These are phyloP conservation scores for Coturnix japonica DNA, from an alignment of 2,113 vertebrate species.

Conservation along the genomic window DNA sequence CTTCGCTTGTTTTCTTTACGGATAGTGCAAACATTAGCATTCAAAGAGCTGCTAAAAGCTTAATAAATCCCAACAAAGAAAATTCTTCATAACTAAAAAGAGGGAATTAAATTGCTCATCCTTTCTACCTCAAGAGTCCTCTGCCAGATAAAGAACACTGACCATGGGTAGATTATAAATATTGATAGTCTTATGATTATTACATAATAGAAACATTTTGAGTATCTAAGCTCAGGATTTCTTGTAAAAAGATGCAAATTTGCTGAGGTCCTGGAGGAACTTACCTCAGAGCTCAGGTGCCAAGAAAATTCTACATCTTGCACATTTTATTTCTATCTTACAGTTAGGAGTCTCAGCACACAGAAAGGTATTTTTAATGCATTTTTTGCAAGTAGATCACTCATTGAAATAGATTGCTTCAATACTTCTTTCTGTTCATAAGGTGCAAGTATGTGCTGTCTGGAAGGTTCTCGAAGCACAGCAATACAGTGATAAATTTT, in stretches of 20 bases:
- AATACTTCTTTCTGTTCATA: neutral
- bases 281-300: neutral
- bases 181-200: neutral
- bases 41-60: neutral
- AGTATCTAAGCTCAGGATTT: neutral
- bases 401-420: neutral
- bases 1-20: neutral
- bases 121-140: neutral
- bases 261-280: neutral
- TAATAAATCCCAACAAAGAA: neutral
- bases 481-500: neutral
- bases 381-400: neutral
- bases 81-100: neutral
- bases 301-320: neutral
- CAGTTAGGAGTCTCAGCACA: neutral
- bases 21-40: neutral
- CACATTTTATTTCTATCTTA: neutral
- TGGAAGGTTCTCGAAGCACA: neutral
- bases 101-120: neutral
- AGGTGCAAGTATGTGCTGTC: neutral
- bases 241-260: neutral
- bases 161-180: neutral
- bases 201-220: neutral
- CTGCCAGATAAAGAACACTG: neutral
- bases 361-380: neutral